These are phyloP conservation scores for Emmelina monodactyla DNA, from an alignment of 2,888 invertebrate genomes.

Conservation along the genomic window DNA sequence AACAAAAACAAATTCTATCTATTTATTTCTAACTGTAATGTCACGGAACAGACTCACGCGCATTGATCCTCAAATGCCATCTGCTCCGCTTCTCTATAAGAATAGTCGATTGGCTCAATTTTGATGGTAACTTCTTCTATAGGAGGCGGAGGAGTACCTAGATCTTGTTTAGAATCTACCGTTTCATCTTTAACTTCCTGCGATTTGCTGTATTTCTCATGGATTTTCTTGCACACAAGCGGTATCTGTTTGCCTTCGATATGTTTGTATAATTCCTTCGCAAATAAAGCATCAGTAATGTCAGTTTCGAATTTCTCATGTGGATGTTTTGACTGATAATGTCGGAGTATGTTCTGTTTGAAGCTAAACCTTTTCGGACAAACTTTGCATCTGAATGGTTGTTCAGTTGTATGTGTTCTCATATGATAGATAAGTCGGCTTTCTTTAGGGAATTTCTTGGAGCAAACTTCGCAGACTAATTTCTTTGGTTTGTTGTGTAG, in stretches of 20 bases:
- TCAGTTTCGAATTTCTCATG: conserved; percentile 24
- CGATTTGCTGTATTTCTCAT: no score
- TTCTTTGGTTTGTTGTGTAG: conserved; percentile 33
- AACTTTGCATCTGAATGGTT: conserved; percentile 16
- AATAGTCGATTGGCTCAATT: no score
- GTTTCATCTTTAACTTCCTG: no score
- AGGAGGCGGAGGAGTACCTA: no score
- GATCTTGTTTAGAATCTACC: no score
- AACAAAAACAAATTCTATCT: no score
- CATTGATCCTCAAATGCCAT: no score
- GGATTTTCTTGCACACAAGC: background rate
- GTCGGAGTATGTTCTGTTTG: conserved; percentile 34
- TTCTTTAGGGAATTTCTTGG: conserved; percentile 37
- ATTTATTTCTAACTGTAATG: no score
- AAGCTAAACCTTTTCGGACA: conserved; percentile 19
- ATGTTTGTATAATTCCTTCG: conserved; percentile 30
- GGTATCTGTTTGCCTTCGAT: background rate
- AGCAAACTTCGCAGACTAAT: conserved; percentile 34
- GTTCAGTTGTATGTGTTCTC: conserved; percentile 24
- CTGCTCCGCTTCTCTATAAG: no score
- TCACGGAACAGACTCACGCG: no score
- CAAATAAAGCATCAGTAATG: conserved; percentile 38
- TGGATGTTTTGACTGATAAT: conserved; percentile 41
- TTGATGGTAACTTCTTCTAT: no score
- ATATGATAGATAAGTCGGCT: conserved; percentile 41